Conservation (phyloP, 2,888 invertebrate species). For the Phragmatobia fuliginosa region DNA sequence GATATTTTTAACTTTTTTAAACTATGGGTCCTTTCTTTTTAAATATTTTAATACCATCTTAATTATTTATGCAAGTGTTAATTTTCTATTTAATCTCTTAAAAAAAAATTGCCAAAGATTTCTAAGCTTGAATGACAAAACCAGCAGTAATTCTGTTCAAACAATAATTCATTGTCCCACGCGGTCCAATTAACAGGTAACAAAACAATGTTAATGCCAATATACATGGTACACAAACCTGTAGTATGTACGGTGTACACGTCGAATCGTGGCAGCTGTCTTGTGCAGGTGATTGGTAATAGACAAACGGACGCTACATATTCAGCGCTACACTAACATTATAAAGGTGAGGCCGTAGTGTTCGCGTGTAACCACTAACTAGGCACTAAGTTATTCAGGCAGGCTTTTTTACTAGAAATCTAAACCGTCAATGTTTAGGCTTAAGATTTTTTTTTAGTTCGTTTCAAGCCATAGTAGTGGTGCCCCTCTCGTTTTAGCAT, state of each 20-base stretch:
- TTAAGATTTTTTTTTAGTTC: not conserved
- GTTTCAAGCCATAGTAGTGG: too few relatives aligned
- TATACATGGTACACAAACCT: constrained; percentile 29
- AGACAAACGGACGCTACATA: constrained; percentile 45
- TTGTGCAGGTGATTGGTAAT: constrained; percentile 53
- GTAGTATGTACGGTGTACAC: constrained; percentile 26
- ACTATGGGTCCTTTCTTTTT: not conserved
- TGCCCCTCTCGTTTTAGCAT: too few relatives aligned
- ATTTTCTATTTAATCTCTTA: not conserved
- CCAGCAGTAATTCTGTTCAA: constrained; percentile 1
- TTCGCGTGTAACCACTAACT: not conserved
- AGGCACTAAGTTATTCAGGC: not conserved
- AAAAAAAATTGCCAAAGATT: not conserved
- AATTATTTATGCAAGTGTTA: not conserved
- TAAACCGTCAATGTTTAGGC: not conserved
- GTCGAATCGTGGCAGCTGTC: constrained; percentile 45
- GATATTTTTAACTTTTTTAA: not conserved
- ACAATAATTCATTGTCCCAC: constrained; percentile 29
- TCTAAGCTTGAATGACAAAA: constrained; percentile 1
- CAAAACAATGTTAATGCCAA: constrained; percentile 43
- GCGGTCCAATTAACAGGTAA: constrained; percentile 38
- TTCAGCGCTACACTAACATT: constrained; percentile 21
- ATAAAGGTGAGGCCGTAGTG: constrained; percentile 5
- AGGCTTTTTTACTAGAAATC: not conserved
- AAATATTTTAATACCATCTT: not conserved